Conservation (phyloP, 1,140 invertebrate genomes). For the Drosophila athabasca region DNA sequence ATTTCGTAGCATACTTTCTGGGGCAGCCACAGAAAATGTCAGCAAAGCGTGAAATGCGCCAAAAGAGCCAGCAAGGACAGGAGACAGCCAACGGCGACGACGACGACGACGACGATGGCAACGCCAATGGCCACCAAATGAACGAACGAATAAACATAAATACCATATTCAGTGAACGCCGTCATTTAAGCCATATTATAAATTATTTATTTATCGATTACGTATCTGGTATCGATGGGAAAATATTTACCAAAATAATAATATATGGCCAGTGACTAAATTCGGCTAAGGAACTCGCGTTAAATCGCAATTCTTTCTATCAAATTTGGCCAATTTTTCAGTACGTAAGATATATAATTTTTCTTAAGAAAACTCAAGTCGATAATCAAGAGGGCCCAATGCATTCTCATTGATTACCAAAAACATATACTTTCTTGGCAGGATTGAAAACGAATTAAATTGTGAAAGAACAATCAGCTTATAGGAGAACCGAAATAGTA, state of each 20-base stretch:
- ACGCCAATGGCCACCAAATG: too few relatives aligned
- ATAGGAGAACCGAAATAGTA: not conserved
- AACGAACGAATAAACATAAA: conserved; percentile 36
- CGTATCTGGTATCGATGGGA: conserved; percentile 8
- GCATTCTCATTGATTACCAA: too few relatives aligned
- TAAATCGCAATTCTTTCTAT: too few relatives aligned
- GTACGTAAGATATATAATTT: too few relatives aligned
- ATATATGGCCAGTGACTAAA: not conserved
- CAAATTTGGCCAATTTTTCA: too few relatives aligned
- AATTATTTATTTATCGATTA: conserved; percentile 57
- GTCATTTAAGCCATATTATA: conserved; percentile 52
- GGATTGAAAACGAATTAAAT: too few relatives aligned
- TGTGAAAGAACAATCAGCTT: too few relatives aligned
- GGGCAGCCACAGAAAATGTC: conserved; percentile 24
- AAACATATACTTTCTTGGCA: too few relatives aligned
- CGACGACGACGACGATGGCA: too few relatives aligned
- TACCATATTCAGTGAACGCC: conserved; percentile 49
- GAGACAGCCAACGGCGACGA: not conserved
- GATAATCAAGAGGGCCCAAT: too few relatives aligned
- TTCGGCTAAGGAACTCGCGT: not conserved
- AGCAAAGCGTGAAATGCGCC: conserved; percentile 23
- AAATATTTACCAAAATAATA: conserved; percentile 20
- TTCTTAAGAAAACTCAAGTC: too few relatives aligned
- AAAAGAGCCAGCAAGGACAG: conserved; percentile 20
- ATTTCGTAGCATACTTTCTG: conserved; percentile 22